Evolutionary conservation across 2,113 vertebrate genomes (phyloP).

Genomic region (Rhynchomys soricoides): DNA sequence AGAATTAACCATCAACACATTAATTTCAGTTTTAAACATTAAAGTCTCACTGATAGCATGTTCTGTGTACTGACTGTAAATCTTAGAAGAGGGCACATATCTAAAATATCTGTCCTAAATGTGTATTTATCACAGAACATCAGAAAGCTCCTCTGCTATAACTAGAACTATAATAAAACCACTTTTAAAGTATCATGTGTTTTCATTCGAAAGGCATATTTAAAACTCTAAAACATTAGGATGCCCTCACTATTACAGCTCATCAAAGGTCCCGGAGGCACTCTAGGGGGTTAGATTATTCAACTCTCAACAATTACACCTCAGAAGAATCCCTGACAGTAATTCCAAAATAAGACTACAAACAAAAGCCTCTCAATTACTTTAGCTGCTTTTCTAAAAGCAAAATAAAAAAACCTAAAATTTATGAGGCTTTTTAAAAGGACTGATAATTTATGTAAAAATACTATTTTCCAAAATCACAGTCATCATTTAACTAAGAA

Average conservation of each 20-base stretch:
- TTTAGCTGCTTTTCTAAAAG: neutral
- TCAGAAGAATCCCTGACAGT: neutral
- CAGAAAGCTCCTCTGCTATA: neutral
- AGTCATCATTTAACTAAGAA: neutral
- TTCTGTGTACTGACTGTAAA: neutral
- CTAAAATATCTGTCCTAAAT: neutral
- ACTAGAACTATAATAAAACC: neutral
- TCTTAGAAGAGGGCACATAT: neutral
- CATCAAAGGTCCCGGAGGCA: neutral
- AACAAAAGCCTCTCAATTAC: neutral
- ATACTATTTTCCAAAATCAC: neutral
- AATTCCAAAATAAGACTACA: neutral
- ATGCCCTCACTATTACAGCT: neutral
- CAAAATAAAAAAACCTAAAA: neutral
- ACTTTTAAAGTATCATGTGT: neutral
- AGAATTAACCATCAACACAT: neutral
- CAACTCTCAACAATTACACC: neutral
- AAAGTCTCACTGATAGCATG: neutral
- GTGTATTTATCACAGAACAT: neutral
- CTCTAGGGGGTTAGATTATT: neutral
- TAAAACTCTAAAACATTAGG: neutral
- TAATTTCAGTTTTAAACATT: neutral
- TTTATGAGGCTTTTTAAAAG: neutral
- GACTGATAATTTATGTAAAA: neutral
- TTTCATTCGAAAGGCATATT: neutral